phyloP scores from a whole-genome alignment of 2,113 vertebrate genomes.

The Bubo blakistoni region DNA sequence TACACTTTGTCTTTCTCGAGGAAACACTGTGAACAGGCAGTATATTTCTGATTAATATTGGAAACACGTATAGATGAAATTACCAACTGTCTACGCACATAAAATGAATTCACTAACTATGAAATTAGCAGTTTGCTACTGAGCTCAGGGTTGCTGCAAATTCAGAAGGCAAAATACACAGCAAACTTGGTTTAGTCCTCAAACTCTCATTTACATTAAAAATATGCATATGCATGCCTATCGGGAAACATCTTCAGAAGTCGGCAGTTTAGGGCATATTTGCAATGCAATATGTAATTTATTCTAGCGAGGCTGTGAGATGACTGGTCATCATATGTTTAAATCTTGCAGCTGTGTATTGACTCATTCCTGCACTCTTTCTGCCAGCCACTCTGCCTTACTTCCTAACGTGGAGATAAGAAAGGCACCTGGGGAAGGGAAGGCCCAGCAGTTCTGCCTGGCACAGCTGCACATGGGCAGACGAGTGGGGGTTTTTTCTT shows the following conservation, averaged over 20 bases:
- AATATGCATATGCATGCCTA: background rate
- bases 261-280: background rate
- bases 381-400: background rate
- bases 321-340: background rate
- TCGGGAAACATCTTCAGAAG: background rate
- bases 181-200: background rate
- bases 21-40: background rate
- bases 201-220: background rate
- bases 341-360: background rate
- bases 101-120: background rate
- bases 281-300: background rate
- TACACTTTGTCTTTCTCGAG: background rate
- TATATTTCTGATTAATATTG: background rate
- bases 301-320: background rate
- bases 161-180: background rate
- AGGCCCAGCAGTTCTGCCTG: background rate
- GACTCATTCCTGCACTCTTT: background rate
- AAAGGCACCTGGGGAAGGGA: background rate
- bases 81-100: background rate
- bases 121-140: background rate
- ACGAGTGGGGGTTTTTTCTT: background rate
- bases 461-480: background rate
- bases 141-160: background rate
- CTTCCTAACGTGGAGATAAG: background rate
- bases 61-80: background rate